Percentiles rank a stretch among this genome's conserved stretches.
phyloP scores from a whole-genome alignment of 64 coral and sea anemone species.

The Dendrophyllia cribrosa region DNA sequence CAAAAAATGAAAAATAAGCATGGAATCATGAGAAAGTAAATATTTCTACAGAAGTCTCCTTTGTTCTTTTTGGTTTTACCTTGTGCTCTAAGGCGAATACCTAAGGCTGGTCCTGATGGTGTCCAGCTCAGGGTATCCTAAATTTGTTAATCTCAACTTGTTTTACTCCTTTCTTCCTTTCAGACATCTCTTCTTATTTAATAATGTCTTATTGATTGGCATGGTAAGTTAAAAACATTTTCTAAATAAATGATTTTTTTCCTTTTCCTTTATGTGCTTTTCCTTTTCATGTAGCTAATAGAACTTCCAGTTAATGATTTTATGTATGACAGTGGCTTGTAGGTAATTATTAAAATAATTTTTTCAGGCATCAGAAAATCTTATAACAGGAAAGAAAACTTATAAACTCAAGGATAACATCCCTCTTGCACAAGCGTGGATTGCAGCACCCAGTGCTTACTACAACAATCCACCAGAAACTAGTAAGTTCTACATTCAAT shows the following conservation, averaged over 20 bases:
- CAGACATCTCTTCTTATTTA: slow-evolving; percentile 96
- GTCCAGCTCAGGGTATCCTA: no score
- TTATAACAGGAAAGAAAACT: slow-evolving; percentile 87
- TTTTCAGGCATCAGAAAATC: slow-evolving; percentile 88
- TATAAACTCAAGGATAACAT: slow-evolving; percentile 85
- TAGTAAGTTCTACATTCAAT: slow-evolving; percentile 60
- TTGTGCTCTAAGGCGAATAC: no score
- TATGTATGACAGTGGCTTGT: no score
- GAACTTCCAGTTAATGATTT: neutral
- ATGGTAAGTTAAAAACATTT: slow-evolving; percentile 56
- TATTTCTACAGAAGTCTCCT: no score
- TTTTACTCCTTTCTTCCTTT: slow-evolving; percentile 18
- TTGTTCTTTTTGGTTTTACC: no score
- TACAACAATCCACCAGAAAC: slow-evolving; percentile 86
- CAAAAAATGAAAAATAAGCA: no score
- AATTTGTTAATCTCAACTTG: no score
- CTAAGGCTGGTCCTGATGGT: no score
- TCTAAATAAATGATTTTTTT: neutral
- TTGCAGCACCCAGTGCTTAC: slow-evolving; percentile 73
- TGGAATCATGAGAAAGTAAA: no score
- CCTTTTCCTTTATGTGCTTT: neutral
- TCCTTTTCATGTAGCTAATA: neutral
- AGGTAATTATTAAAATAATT: neutral
- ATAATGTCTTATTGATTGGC: slow-evolving; percentile 80
- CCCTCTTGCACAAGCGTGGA: slow-evolving; percentile 81